Evolutionary conservation across 2,888 invertebrate species (phyloP).

Genomic region (Clepsis dumicolana): DNA sequence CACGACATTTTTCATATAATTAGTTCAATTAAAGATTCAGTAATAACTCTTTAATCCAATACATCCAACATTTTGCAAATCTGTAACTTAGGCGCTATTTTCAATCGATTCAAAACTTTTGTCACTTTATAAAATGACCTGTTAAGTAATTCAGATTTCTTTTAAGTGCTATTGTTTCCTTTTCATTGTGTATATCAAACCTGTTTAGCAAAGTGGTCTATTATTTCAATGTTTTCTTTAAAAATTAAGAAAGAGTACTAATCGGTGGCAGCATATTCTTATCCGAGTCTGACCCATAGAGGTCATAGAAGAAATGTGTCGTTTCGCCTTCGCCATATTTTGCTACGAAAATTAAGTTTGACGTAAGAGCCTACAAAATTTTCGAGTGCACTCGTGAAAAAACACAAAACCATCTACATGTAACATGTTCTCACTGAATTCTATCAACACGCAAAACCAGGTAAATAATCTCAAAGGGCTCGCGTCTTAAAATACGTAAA

Average conservation of each 20-base stretch:
- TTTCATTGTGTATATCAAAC: neutral
- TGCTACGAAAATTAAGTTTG: conserved; percentile 72
- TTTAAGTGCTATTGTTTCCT: conserved; percentile 3
- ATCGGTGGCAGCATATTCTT: conserved; percentile 25
- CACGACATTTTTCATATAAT: neutral
- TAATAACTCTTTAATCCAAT: neutral
- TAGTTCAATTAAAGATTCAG: neutral
- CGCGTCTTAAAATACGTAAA: conserved; percentile 6
- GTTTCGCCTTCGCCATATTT: conserved; percentile 66
- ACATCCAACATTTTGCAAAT: neutral
- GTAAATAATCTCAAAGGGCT: conserved; percentile 55
- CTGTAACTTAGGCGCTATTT: conserved; percentile 5
- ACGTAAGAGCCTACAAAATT: conserved; percentile 85
- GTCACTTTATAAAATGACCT: neutral
- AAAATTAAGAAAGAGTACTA: neutral
- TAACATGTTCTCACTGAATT: conserved; percentile 86
- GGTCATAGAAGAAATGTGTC: conserved; percentile 47
- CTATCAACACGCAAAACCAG: conserved; percentile 84
- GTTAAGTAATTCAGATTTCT: neutral
- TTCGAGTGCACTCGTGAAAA: conserved; percentile 81
- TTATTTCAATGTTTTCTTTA: conserved; percentile 10
- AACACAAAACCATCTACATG: conserved; percentile 78
- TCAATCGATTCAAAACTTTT: neutral
- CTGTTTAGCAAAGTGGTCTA: neutral
- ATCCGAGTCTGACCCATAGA: conserved; percentile 47